Conservation (phyloP, 2,888 invertebrate species). For the Xestia c-nigrum region DNA sequence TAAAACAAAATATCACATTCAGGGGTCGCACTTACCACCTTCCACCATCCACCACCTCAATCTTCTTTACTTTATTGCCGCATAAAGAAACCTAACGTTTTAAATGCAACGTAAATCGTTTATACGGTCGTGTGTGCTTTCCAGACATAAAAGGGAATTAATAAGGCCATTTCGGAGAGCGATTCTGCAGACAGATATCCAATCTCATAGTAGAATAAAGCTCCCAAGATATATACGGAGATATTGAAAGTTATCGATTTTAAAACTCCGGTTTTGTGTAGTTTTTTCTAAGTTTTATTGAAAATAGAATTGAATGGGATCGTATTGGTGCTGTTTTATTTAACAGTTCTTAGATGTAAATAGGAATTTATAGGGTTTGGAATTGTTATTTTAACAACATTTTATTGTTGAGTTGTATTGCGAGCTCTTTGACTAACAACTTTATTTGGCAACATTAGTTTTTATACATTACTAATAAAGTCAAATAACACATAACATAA, state of each 20-base stretch:
- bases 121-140: conserved; percentile 80
- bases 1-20: conserved; percentile 82
- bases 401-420: neutral
- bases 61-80: conserved; percentile 84
- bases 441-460: conserved; percentile 11
- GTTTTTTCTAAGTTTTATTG: conserved; percentile 71
- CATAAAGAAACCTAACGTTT: conserved; percentile 88
- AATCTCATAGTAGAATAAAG: conserved; percentile 75
- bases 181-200: conserved; percentile 84
- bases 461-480: neutral
- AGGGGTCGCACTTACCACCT: conserved; percentile 72
- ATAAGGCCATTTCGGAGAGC: conserved; percentile 87
- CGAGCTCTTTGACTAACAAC: neutral
- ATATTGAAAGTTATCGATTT: conserved; percentile 88
- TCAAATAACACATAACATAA: neutral
- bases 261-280: conserved; percentile 77
- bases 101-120: conserved; percentile 86
- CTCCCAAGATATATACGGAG: conserved; percentile 78
- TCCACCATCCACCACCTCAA: conserved; percentile 32
- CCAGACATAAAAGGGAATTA: conserved; percentile 88
- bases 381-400: neutral
- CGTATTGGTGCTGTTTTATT: conserved; percentile 40
- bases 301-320: conserved; percentile 69
- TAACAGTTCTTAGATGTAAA: conserved; percentile 45
- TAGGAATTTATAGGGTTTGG: conserved; percentile 48